Conservation (phyloP, 1,140 invertebrate genomes). For the Lasaia peninsularis region DNA sequence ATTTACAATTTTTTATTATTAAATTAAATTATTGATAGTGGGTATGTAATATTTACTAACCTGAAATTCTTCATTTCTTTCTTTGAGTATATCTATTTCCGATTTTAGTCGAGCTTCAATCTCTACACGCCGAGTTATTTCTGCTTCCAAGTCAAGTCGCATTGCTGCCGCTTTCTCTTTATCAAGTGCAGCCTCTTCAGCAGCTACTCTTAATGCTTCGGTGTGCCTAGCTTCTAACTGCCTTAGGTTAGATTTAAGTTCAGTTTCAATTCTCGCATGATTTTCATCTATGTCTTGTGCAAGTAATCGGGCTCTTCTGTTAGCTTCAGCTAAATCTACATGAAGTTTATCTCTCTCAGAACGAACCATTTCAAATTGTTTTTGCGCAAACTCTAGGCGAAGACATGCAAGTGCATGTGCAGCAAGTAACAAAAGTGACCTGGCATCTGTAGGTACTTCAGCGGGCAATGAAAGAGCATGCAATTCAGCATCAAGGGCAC, state of each 20-base stretch:
- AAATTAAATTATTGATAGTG: too few species aligned
- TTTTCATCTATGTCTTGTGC: conserved; percentile 94
- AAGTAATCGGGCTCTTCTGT: conserved; percentile 85
- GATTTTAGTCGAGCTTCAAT: conserved; percentile 41
- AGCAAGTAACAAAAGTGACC: conserved; percentile 48
- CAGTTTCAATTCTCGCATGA: conserved; percentile 87
- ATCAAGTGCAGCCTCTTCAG: conserved; percentile 82
- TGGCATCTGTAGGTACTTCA: conserved; percentile 35
- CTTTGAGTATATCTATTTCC: conserved; percentile 83
- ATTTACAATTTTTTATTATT: too few species aligned
- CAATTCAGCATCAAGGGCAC: conserved; percentile 86
- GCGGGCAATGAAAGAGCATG: conserved; percentile 69
- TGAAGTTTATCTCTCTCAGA: conserved; percentile 86
- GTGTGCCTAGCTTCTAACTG: conserved; percentile 86
- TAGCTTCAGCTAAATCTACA: conserved; percentile 87
- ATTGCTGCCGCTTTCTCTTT: conserved; percentile 81
- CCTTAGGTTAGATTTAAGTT: conserved; percentile 82
- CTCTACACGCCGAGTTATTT: conserved; percentile 36
- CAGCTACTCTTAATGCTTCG: conserved; percentile 84
- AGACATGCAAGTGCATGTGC: conserved; percentile 46
- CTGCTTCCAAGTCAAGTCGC: conserved; percentile 76
- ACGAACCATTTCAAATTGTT: conserved; percentile 37
- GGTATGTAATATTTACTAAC: conserved; percentile 14
- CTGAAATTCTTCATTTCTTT: conserved; percentile 79
- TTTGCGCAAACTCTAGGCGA: conserved; percentile 37